Base-by-base conservation (phyloP, 1,140 invertebrate genomes). In the Antheraea mylitta region DNA sequence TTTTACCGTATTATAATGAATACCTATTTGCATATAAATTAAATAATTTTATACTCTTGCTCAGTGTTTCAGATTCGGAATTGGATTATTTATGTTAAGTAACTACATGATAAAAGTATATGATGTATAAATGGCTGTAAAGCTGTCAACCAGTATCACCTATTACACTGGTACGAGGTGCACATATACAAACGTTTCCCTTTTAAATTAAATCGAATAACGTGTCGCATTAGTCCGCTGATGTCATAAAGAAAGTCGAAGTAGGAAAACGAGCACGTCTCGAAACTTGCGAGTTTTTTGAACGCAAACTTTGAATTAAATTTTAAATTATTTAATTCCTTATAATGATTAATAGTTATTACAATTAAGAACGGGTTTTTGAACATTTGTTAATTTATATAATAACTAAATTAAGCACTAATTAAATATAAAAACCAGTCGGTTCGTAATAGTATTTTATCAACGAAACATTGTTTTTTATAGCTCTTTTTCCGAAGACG, bases 181-280 rank as follows among this genome's bases (percentile, higher is more conserved):
- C 59, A 69, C 68, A 36, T 64, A 71, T 61, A 61, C 38, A 66
- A 65, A 68, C 58, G 81, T 86, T 86, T 83, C 81, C 77, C 75
- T 79, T 82, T 78, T 75, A 75, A 79, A 78, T 69, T 68, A 64
- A 74, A 65, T 58, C 72, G 82, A 80, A 81, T 79, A 81, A 83
- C 73, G 80, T 73, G 76, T 70, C 45, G 45, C 45, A 53, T 70
- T 67, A 63, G 37, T 18, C 38, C 64, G 58, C 59, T 53, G 64
- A 53, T 68, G 19, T 70, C 62, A 67, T 45, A 53, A 83, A 77
- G 83, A 88, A 86, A 85, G 86, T 86, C 75, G 74, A 78, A 59
- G 62, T 68, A 74, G 72, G 58, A 78, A 77, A 30, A 83, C 78
- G 77, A 63, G 70, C 68, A 73, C 19, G 64, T 36, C 67, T 66